Percentiles rank a stretch among this genome's conserved stretches.
phyloP scores from a whole-genome alignment of 2,888 invertebrate genomes.

The Chymomyza fuscimana region DNA sequence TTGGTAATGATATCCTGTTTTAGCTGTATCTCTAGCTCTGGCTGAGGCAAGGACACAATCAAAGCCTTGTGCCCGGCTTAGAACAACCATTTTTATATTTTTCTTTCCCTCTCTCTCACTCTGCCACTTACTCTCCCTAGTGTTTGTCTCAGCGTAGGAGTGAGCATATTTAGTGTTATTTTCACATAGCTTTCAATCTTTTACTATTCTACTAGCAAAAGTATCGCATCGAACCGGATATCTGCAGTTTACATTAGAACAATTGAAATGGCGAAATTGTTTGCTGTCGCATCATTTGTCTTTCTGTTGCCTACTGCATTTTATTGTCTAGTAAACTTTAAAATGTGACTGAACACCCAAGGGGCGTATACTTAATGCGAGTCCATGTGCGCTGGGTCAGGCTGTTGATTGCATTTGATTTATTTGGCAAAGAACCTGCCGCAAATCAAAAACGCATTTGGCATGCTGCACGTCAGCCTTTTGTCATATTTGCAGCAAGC shows the following conservation, averaged over 20 bases:
- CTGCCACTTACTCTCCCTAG: neutral
- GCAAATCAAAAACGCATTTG: slow-evolving; percentile 72
- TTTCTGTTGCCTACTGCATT: slow-evolving; percentile 36
- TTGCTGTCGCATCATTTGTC: slow-evolving; percentile 46
- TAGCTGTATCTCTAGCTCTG: slow-evolving; percentile 5
- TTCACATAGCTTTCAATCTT: slow-evolving; percentile 43
- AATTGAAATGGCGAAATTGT: slow-evolving; percentile 37
- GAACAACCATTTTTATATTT: slow-evolving; percentile 18
- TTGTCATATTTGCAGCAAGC: neutral
- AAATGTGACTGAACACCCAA: neutral
- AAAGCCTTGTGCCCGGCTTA: slow-evolving; percentile 24
- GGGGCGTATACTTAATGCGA: neutral
- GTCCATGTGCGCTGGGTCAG: slow-evolving; percentile 2
- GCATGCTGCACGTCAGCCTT: slow-evolving; percentile 38
- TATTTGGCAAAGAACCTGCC: slow-evolving; percentile 67
- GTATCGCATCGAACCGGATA: slow-evolving; percentile 23
- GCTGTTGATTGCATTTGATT: slow-evolving; percentile 73
- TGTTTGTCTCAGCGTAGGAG: slow-evolving; percentile 22
- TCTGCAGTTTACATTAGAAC: slow-evolving; percentile 36
- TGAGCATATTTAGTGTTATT: slow-evolving; percentile 40
- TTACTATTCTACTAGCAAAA: slow-evolving; percentile 6
- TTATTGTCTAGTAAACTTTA: slow-evolving; percentile 17
- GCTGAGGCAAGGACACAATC: slow-evolving; percentile 28
- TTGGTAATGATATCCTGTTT: slow-evolving; percentile 50
- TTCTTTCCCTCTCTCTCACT: neutral